Evolutionary conservation across 2,797 vertebrate genomes (phyloP).

Genomic region (Lacerta viridis): DNA sequence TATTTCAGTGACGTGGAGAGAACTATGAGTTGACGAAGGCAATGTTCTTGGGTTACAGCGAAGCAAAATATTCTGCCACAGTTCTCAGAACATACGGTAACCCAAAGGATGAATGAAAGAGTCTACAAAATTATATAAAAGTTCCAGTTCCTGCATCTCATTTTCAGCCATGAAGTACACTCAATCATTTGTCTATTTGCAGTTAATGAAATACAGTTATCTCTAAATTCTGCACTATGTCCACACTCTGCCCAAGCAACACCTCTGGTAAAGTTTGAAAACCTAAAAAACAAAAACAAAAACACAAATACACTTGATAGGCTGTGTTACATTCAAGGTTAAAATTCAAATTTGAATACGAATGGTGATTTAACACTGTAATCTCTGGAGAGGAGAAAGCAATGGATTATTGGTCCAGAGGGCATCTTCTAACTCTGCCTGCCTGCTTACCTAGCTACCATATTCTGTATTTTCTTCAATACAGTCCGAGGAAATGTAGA

Average conservation of each 20-base stretch:
- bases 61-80: slow-evolving; percentile 59
- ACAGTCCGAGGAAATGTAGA: no score
- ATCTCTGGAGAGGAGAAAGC: neutral
- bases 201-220: neutral
- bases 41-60: slow-evolving; percentile 66
- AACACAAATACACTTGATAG: neutral
- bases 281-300: neutral
- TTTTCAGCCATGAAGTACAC: neutral
- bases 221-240: neutral
- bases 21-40: slow-evolving; percentile 66
- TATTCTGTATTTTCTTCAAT: neutral
- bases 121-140: slow-evolving; percentile 23
- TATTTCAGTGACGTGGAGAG: slow-evolving; percentile 56
- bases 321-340: neutral
- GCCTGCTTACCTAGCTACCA: neutral
- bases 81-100: slow-evolving; percentile 58
- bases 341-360: neutral
- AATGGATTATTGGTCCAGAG: neutral
- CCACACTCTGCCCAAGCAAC: neutral
- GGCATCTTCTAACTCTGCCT: neutral
- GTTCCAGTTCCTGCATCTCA: slow-evolving; percentile 24
- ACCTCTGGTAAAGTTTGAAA: neutral
- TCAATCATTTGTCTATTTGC: neutral
- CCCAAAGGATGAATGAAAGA: slow-evolving; percentile 63
- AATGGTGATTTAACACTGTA: neutral